Base-by-base conservation (phyloP, 2,113 vertebrate species). In the Thinocorus orbignyianus region DNA sequence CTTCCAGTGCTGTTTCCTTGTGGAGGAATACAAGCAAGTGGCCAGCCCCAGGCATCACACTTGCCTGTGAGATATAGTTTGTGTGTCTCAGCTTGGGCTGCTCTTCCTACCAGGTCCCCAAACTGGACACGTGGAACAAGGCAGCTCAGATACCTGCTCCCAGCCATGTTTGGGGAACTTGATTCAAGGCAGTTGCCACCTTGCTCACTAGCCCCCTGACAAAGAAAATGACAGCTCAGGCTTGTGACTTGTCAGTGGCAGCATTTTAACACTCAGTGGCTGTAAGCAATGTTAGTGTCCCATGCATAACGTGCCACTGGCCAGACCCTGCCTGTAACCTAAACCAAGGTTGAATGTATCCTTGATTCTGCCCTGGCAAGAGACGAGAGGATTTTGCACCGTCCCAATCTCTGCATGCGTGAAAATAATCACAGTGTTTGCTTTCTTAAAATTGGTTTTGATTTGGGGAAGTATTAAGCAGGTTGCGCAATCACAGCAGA, bases 321-420 rank as follows among this genome's bases (percentile, higher is more conserved):
- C 37, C 54, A 22, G 74, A 9, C 49, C 58, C 54, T 68, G 78
- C 20, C 41, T 80, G 57, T 85, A 90, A 93, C 37, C 44, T 82
- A 92, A 65, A 41, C 77, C 72, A 87, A 46, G 39, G 22, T 14
- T 81, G 61, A 79, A 82, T 0, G 0, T 54, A 71, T 57, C 33
- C 62, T 81, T 65, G 61, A 69, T 82, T 90, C 54, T 90, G n/a
- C 48, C 23, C 46, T 79, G 80, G 42, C 61, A 95, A 55, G 48
- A 92, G 39, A 51, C 0, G 0, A 74, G 51, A 60, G 70, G 13
- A 64, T 81, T 39, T 61, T 46, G 10, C 0, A 2, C 62, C 6
- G 15, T 51, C 33, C 39, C 13, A 51, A 30, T 55, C 19, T 74
- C 46, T 49, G 31, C 35, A 20, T 24, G n/a, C 0, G 3, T 48